phyloP scores from a whole-genome alignment of 1,140 invertebrate species.

The Cydia strobilella region DNA sequence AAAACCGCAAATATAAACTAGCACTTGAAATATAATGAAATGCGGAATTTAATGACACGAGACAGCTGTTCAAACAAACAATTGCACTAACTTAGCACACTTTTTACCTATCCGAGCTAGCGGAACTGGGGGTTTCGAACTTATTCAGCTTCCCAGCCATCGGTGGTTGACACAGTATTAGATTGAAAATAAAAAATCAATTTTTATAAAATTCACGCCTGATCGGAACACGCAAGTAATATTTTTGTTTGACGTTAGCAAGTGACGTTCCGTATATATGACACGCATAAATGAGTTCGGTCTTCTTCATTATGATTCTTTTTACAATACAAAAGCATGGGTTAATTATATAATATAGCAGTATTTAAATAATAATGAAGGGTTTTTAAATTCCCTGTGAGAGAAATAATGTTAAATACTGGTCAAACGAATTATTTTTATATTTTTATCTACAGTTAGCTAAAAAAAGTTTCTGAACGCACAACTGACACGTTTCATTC shows the following conservation, averaged over 20 bases:
- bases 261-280: conserved; percentile 7
- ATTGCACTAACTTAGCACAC: conserved; percentile 63
- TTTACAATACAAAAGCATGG: not conserved
- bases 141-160: conserved; percentile 86
- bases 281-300: not conserved
- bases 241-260: conserved; percentile 24
- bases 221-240: conserved; percentile 25
- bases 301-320: not conserved
- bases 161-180: conserved; percentile 44
- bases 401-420: not conserved
- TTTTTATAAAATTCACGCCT: conserved; percentile 28
- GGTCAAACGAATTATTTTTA: not conserved
- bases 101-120: conserved; percentile 90
- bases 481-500: not conserved
- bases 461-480: not conserved
- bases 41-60: conserved; percentile 63
- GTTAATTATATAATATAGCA: not conserved
- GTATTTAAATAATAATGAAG: not conserved
- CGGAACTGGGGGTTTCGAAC: conserved; percentile 89
- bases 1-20: conserved; percentile 48
- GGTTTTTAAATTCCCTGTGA: not conserved
- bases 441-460: not conserved
- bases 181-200: conserved; percentile 29
- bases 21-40: conserved; percentile 55
- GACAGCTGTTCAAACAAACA: conserved; percentile 75